Percentiles rank a stretch among this genome's conserved stretches.
Conservation (phyloP, 2,113 vertebrate genomes). For the Carettochelys insculpta region DNA sequence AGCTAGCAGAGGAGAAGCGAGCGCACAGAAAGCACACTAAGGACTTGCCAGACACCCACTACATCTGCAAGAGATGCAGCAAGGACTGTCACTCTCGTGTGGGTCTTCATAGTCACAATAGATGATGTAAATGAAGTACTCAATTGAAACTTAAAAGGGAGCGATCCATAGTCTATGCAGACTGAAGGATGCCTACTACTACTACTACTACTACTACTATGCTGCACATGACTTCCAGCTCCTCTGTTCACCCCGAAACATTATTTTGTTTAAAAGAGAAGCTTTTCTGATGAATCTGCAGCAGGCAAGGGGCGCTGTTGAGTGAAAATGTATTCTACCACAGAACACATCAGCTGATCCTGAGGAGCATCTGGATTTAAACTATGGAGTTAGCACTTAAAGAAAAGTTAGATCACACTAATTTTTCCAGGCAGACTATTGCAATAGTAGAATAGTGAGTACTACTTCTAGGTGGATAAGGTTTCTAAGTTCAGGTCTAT, state of each 20-base stretch:
- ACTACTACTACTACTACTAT: too few species aligned
- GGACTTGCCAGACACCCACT: too few species aligned
- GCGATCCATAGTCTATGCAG: too few species aligned
- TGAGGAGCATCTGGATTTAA: slow-evolving; percentile 49
- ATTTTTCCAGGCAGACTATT: slow-evolving; percentile 27
- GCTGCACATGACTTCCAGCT: slow-evolving; percentile 21
- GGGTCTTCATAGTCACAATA: too few species aligned
- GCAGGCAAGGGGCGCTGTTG: slow-evolving; percentile 23
- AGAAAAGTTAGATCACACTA: slow-evolving; percentile 1
- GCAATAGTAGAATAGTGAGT: neutral
- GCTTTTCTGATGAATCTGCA: slow-evolving; percentile 49
- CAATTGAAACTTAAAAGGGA: too few species aligned
- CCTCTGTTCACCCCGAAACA: neutral
- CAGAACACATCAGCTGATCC: slow-evolving; percentile 6
- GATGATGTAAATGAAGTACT: too few species aligned
- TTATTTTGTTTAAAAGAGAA: slow-evolving; percentile 20
- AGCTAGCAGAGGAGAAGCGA: too few species aligned
- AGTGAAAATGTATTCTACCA: slow-evolving; percentile 50
- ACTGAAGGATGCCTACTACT: too few species aligned
- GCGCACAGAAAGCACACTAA: too few species aligned
- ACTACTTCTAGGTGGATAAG: neutral
- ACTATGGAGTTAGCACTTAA: slow-evolving; percentile 43
- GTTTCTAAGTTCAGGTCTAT: neutral
- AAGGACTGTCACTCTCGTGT: too few species aligned
- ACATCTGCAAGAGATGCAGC: too few species aligned